A percentile compares a stretch with the other conserved stretches of the same genome.
These are phyloP conservation scores for Ahaetulla prasina DNA, from an alignment of 2,113 vertebrate genomes.

Conservation along the genomic window DNA sequence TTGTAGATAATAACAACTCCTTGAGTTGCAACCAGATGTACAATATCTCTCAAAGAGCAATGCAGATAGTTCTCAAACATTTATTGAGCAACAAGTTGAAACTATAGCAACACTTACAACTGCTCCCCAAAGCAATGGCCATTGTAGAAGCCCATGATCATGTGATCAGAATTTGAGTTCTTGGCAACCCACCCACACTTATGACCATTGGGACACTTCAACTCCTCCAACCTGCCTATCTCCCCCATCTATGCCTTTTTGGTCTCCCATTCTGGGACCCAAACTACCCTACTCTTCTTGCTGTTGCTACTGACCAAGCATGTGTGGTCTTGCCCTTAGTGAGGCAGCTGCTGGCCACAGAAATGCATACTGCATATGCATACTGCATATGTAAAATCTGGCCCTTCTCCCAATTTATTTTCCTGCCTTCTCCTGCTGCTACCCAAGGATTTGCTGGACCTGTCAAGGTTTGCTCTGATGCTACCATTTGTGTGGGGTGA, in stretches of 20 bases:
- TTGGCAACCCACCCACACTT: not conserved
- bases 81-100: not conserved
- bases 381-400: no score
- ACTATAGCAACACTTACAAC: not conserved
- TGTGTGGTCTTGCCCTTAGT: not conserved
- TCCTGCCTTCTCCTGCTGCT: not conserved
- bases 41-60: not conserved
- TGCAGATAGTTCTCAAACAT: not conserved
- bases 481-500: not conserved
- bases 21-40: not conserved
- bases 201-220: not conserved
- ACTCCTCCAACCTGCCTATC: not conserved
- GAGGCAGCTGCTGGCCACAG: not conserved
- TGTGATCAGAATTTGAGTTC: not conserved
- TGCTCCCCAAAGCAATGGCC: not conserved
- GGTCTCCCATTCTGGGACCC: no score
- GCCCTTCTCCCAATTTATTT: not conserved
- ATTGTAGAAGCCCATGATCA: not conserved
- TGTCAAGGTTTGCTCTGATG: not conserved
- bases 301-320: not conserved
- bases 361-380: no score
- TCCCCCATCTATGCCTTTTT: not conserved
- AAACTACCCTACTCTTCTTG: not conserved
- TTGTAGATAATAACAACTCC: not conserved
- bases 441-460: not conserved